Base-by-base conservation (phyloP, 2,113 vertebrate genomes). In the Thinocorus orbignyianus region DNA sequence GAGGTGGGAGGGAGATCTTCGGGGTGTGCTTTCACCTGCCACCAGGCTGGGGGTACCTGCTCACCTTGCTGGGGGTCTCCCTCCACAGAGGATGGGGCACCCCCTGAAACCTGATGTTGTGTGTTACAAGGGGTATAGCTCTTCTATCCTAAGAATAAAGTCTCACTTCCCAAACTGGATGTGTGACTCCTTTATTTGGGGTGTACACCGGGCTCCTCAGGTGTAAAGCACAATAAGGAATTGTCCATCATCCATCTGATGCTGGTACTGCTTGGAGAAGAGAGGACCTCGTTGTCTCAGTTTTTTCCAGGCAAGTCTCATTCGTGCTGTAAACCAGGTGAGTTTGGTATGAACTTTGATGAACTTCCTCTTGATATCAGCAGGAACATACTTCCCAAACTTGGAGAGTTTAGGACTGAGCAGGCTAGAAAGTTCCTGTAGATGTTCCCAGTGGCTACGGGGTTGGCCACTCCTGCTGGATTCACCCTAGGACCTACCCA, bases 101-200 rank as follows among this genome's bases (percentile, higher is more conserved):
- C 16, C 66, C 42, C 9, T 74, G 19, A 90, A 62, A 18, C 17
- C 49, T 69, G 39, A 68, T 16, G 19, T 77, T 33, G 68, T 61
- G 26, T 80, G 31, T 74, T 76, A 10, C 35, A 70, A 58, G 81
- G 66, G 62, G 14, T 72, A 9, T 66, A 35, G 28, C 16, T 92
- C 82, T 93, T 81, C 51, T 93, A 2, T 84, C 13, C 0, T 68
- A 62, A 78, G 35, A 97, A 97, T 97, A 96, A 97, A 97, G 44
- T 44, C 39, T 96, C 20, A 13, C 78, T 95, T 79, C 55, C 19
- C 58, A 52, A 37, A 33, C 57, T 66, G 31, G 23, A 15, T 30
- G 60, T 24, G 8, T 8, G 84, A 11, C 33, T 90, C 20, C 54
- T 91, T 95, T 81, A 25, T 57, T 77, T 58, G 70, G 71, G 69